Percentiles rank a stretch among this genome's conserved stretches.
These are phyloP conservation scores for Drosophila lutescens DNA, from an alignment of 2,888 invertebrate species.

Conservation along the genomic window DNA sequence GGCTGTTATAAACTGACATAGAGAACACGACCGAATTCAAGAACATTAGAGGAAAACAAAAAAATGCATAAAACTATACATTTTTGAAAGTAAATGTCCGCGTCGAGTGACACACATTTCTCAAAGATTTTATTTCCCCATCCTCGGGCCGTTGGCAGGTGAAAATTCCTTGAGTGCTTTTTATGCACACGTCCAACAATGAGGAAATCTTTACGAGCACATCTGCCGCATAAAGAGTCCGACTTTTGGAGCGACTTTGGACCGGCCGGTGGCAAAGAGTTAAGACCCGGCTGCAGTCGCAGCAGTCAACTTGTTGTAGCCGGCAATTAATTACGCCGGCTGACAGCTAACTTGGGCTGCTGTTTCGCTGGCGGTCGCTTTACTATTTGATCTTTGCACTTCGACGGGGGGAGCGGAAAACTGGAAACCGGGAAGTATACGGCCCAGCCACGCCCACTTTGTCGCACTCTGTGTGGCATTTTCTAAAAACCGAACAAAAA, in stretches of 20 bases:
- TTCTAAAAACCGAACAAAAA: constrained; percentile 8
- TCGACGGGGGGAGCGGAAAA: constrained; percentile 60
- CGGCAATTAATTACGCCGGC: constrained; percentile 75
- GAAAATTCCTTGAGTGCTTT: constrained; percentile 67
- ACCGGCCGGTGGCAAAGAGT: constrained; percentile 31
- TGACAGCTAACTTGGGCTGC: constrained; percentile 64
- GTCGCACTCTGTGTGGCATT: constrained; percentile 44
- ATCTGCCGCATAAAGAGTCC: constrained; percentile 77
- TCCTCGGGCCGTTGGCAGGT: constrained; percentile 29
- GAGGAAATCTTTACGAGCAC: constrained; percentile 79
- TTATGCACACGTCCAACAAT: constrained; percentile 77
- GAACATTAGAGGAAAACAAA: neutral
- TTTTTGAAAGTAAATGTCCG: constrained; percentile 15
- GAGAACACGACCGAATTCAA: neutral
- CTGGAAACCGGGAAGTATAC: constrained; percentile 21
- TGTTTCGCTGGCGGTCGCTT: constrained; percentile 60
- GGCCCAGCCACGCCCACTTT: constrained; percentile 28
- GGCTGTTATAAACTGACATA: neutral
- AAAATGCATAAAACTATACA: neutral
- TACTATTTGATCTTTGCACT: constrained; percentile 80
- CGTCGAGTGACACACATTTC: constrained; percentile 70
- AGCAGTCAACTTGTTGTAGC: constrained; percentile 52
- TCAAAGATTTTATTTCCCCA: constrained; percentile 57
- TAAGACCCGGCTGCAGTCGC: constrained; percentile 27
- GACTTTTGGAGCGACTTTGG: constrained; percentile 11